A percentile compares a stretch with the other conserved stretches of the same genome.
Conservation (phyloP, 2,113 vertebrate species). For the Actinemys pallida region DNA sequence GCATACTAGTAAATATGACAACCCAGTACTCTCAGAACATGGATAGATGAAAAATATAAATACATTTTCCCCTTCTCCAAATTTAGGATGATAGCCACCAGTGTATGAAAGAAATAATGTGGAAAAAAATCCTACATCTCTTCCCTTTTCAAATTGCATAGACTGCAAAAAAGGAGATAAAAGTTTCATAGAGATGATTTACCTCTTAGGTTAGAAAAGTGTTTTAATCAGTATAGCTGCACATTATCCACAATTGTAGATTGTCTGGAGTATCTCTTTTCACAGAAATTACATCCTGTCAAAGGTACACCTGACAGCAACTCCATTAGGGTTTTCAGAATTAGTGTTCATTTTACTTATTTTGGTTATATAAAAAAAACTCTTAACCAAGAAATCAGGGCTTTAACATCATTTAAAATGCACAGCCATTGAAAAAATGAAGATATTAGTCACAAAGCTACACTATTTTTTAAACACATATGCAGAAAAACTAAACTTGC, state of each 20-base stretch:
- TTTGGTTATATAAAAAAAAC: not conserved
- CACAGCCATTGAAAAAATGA: not conserved
- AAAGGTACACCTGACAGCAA: not conserved
- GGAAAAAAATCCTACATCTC: not conserved
- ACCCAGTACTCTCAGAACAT: not conserved
- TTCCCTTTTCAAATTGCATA: not conserved
- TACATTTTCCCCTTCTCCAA: not conserved
- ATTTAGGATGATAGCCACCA: not conserved
- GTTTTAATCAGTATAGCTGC: not conserved
- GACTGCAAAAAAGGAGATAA: not conserved
- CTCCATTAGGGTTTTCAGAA: not conserved
- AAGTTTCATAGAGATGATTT: not conserved
- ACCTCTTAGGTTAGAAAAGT: not conserved
- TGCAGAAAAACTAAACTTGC: too few species aligned
- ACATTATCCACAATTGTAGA: not conserved
- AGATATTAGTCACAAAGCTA: not conserved
- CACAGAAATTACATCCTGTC: not conserved
- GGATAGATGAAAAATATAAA: not conserved
- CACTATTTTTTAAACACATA: not conserved
- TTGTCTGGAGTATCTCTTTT: not conserved
- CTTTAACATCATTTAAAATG: not conserved
- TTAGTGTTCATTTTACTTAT: not conserved
- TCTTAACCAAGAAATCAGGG: not conserved
- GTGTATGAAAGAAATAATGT: not conserved
- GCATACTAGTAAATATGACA: not conserved